Evolutionary conservation across 2,888 invertebrate species (phyloP), one percentile per base, ranked within the genome.

Genomic region (Tinea pellionella): DNA sequence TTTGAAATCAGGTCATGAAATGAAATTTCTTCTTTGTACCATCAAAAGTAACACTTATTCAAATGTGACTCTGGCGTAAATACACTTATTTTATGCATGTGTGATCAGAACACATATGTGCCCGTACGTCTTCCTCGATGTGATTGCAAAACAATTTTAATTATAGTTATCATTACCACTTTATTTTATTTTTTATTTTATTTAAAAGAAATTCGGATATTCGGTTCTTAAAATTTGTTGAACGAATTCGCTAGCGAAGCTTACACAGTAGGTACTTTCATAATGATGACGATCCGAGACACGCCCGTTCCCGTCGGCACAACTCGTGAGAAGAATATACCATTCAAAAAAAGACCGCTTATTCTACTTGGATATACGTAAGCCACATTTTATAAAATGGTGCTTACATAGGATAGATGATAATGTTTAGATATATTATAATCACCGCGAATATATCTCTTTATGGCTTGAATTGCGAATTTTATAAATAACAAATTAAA

Each of bases 211-310:
- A 24, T 58, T 61, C 42, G 58, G 13, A 58, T 47, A 58, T 61
- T 58, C 61, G 32, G 19, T 32, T 37, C 59, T 59, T 59, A 59
- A n/a, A 59, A 47, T 51, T 55, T 19, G 61, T 59, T 59, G 41
- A 59, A 55, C 61, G 61, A 61, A 53, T 58, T 51, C 53, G 59
- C 59, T 59, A 30, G 57, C 15, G 61, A 58, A 57, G 58, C 47
- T 47, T 58, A 47, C 11, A 43, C 11, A 43, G 16, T 3, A 53
- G 19, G 19, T 53, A n/a, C 19, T 18, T n/a, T 12, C 47, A 58
- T 61, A 61, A 61, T 61, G 24, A 24, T 24, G 61, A 61, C 61
- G 61, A 42, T 43, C 58, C 43, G 61, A n/a, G 37, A 12, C 41
- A 18, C 59, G 42, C 59, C 42, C 51, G 58, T 47, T 30, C 37